A percentile compares a stretch with the other conserved stretches of the same genome.
Evolutionary conservation across 2,113 vertebrate species (phyloP).

Genomic region (Centropus bengalensis): DNA sequence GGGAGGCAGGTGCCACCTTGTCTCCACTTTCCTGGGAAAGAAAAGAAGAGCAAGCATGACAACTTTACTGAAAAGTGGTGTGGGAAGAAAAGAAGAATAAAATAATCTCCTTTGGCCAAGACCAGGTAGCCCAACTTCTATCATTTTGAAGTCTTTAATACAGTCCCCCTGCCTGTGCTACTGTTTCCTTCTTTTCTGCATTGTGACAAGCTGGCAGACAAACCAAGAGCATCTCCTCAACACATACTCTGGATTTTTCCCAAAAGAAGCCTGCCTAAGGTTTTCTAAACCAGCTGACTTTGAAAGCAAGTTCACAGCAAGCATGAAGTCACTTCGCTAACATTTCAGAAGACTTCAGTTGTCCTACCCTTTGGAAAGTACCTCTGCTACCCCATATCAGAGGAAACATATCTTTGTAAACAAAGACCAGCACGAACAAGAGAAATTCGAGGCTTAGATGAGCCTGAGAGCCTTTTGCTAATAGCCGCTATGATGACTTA

Average conservation of each 20-base stretch:
- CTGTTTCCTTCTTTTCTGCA: neutral
- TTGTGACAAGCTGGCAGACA: neutral
- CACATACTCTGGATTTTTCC: neutral
- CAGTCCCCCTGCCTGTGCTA: neutral
- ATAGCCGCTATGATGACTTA: conserved; percentile 61
- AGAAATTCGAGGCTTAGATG: neutral
- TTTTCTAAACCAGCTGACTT: neutral
- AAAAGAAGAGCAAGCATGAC: neutral
- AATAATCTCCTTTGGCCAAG: neutral
- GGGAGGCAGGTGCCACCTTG: neutral
- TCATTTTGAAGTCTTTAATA: neutral
- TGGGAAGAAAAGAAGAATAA: neutral
- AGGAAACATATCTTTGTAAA: neutral
- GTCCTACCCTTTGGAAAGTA: neutral
- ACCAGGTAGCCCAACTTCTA: neutral
- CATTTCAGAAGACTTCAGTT: neutral
- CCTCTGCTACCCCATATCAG: neutral
- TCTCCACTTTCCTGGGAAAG: neutral
- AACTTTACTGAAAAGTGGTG: neutral
- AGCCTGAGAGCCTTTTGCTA: neutral
- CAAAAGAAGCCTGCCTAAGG: neutral
- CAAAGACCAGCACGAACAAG: neutral
- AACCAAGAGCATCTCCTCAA: neutral
- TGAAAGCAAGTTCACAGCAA: neutral
- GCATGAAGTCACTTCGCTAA: neutral